Evolutionary conservation across 2,888 invertebrate species (phyloP).

Genomic region (Calephelis perditalis): DNA sequence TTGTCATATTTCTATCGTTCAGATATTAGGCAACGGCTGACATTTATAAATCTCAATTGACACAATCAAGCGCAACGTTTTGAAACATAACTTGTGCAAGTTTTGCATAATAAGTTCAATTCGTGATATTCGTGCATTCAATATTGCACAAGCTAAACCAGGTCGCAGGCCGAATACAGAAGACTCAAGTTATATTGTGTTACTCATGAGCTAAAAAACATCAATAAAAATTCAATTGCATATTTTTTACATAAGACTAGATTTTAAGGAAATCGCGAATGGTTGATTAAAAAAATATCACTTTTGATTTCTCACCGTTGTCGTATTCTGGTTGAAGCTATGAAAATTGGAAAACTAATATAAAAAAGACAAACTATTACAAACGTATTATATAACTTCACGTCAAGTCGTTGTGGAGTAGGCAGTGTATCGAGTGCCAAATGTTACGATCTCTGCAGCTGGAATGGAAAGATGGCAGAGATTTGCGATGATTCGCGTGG

Average conservation of each 20-base stretch:
- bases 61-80: constrained; percentile 16
- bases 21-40: constrained; percentile 16
- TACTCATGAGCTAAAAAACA: neutral
- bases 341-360: too few species aligned
- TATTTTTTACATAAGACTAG: neutral
- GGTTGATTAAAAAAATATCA: neutral
- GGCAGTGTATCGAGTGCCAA: neutral
- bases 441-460: too few species aligned
- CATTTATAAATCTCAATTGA: constrained; percentile 20
- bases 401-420: too few species aligned
- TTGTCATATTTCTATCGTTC: constrained; percentile 15
- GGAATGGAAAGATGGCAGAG: too few species aligned
- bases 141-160: constrained; percentile 14
- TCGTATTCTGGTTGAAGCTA: too few species aligned
- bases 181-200: neutral
- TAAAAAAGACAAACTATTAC: too few species aligned
- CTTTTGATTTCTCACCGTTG: too few species aligned
- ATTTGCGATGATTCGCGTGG: too few species aligned
- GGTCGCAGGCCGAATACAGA: constrained; percentile 1
- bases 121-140: constrained; percentile 17
- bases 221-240: constrained; percentile 1
- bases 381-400: neutral
- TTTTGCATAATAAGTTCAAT: constrained; percentile 19
- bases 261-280: neutral
- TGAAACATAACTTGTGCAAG: constrained; percentile 16